phyloP scores from a whole-genome alignment of 2,888 invertebrate genomes.

The Amiota mariae region DNA sequence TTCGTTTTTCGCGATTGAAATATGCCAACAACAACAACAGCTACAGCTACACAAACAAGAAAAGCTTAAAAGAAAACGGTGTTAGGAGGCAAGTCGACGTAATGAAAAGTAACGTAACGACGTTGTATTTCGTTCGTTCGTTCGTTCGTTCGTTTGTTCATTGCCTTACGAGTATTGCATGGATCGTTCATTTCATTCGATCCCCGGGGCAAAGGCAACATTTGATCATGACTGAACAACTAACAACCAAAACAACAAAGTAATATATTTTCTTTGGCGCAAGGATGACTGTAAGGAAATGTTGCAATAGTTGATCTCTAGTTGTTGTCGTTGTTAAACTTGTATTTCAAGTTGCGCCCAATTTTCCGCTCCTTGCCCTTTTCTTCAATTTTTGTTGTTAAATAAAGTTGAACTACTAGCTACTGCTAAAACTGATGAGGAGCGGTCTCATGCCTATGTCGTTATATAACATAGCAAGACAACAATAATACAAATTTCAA shows the following conservation, averaged over 20 bases:
- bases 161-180: background rate
- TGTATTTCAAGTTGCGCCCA: no score
- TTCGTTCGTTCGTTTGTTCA: background rate
- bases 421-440: background rate
- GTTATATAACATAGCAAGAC: background rate
- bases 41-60: constrained; percentile 44
- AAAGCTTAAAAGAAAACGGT: constrained; percentile 60
- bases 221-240: constrained; percentile 20
- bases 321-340: constrained; percentile 13
- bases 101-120: constrained; percentile 22
- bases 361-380: no score
- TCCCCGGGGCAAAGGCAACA: constrained; percentile 41
- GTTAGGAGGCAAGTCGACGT: constrained; percentile 63
- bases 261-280: background rate
- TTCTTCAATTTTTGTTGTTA: background rate
- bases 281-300: constrained; percentile 32
- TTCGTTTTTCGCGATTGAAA: constrained; percentile 52
- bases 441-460: no score
- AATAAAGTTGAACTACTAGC: no score
- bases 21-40: constrained; percentile 9
- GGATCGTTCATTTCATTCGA: background rate
- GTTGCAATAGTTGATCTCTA: constrained; percentile 40
- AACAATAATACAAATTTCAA: background rate
- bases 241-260: background rate
- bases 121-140: background rate